Conservation (phyloP, 2,888 invertebrate genomes). For the Noctua pronuba region DNA sequence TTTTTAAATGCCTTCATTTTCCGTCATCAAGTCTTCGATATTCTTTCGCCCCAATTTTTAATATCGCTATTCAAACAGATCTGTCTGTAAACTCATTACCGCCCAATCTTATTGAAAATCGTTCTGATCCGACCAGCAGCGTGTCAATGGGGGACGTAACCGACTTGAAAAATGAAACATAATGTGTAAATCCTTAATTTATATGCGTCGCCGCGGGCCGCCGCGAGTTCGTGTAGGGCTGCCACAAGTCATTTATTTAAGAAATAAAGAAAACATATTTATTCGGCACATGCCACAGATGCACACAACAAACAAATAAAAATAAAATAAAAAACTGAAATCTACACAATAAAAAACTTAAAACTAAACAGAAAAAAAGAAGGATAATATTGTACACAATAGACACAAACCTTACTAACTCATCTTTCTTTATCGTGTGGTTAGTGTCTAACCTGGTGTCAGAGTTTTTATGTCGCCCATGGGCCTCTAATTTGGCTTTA, state of each 20-base stretch:
- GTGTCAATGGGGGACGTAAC: conserved; percentile 69
- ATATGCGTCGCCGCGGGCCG: conserved; percentile 87
- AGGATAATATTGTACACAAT: too few species aligned
- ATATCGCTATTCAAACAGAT: conserved; percentile 44
- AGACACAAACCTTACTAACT: too few species aligned
- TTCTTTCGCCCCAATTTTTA: conserved; percentile 8
- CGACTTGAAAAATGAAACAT: conserved; percentile 89
- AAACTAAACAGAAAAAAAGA: too few species aligned
- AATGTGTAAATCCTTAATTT: conserved; percentile 90
- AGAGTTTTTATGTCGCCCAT: too few species aligned
- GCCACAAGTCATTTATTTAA: conserved; percentile 46
- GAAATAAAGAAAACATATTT: too few species aligned
- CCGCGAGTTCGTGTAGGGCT: conserved; percentile 74
- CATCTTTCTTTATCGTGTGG: too few species aligned
- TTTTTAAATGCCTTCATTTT: not conserved
- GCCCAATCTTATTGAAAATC: conserved; percentile 48
- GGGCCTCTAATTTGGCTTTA: too few species aligned
- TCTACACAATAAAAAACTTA: too few species aligned
- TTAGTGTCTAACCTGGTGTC: too few species aligned
- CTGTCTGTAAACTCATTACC: conserved; percentile 47
- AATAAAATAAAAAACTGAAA: too few species aligned
- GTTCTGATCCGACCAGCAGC: conserved; percentile 43
- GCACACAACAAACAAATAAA: too few species aligned
- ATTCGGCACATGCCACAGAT: too few species aligned
- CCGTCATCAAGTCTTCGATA: not conserved